Percentiles rank a stretch among this genome's conserved stretches.
Evolutionary conservation across 1,140 invertebrate species (phyloP).

Genomic region (Pachypeltis micranthus): DNA sequence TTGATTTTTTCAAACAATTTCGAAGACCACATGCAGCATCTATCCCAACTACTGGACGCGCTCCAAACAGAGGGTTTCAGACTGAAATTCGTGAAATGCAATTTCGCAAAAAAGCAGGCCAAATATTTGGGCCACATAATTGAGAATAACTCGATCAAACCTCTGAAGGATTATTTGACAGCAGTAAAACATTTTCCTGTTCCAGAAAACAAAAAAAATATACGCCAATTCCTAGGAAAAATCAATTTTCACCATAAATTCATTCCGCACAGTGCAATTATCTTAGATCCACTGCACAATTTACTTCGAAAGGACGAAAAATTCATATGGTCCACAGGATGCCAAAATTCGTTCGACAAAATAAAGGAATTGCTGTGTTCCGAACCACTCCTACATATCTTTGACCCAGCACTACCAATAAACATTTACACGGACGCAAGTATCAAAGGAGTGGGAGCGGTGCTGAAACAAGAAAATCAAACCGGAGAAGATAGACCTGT

Average conservation of each 20-base stretch:
- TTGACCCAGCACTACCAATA: constrained; percentile 21
- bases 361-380: constrained; percentile 33
- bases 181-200: constrained; percentile 25
- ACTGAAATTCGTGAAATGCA: constrained; percentile 32
- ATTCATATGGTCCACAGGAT: constrained; percentile 30
- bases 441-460: constrained; percentile 23
- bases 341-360: constrained; percentile 31
- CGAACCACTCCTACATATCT: constrained; percentile 28
- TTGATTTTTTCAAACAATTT: constrained; percentile 25
- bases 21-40: constrained; percentile 24
- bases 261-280: constrained; percentile 30
- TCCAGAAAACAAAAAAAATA: no score
- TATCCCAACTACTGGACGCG: constrained; percentile 18
- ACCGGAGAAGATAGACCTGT: constrained; percentile 28
- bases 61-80: constrained; percentile 29
- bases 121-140: constrained; percentile 29
- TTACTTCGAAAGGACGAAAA: constrained; percentile 31
- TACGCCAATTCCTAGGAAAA: constrained; percentile 25
- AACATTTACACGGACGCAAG: constrained; percentile 25
- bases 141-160: constrained; percentile 24
- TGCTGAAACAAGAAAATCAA: constrained; percentile 21
- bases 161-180: no score
- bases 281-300: constrained; percentile 31
- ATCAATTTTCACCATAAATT: constrained; percentile 25
- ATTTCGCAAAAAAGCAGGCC: constrained; percentile 29